These are phyloP conservation scores for Gymnoscelis rufifasciata DNA, from an alignment of 2,888 invertebrate species.

Conservation along the genomic window DNA sequence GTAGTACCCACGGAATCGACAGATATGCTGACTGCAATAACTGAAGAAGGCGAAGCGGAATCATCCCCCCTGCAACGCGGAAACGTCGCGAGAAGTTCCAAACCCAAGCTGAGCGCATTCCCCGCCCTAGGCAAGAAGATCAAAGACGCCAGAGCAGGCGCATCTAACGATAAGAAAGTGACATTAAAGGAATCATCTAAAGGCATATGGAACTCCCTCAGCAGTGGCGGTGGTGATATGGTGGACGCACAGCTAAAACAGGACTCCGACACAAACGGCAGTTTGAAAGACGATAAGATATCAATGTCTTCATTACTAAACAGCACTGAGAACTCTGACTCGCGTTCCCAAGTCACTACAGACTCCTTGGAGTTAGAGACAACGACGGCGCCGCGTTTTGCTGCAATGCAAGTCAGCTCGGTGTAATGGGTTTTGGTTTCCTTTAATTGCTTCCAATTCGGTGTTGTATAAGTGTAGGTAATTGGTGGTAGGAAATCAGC, in stretches of 20 bases:
- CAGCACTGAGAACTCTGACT: conserved; percentile 67
- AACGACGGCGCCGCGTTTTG: conserved; percentile 68
- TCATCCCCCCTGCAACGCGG: conserved; percentile 76
- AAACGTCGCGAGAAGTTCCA: conserved; percentile 70
- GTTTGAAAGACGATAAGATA: conserved; percentile 71
- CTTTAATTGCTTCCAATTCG: conserved; percentile 14
- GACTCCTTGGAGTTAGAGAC: conserved; percentile 74
- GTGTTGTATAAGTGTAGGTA: conserved; percentile 1
- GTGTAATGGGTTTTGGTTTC: conserved; percentile 40
- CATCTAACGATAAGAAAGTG: conserved; percentile 63
- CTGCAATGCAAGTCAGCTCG: conserved; percentile 81
- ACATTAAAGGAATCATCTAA: conserved; percentile 68
- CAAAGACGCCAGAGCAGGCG: conserved; percentile 64
- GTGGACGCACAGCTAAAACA: conserved; percentile 67
- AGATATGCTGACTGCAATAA: conserved; percentile 82
- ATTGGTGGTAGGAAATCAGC: conserved; percentile 7
- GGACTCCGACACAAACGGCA: conserved; percentile 66
- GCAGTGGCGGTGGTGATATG: conserved; percentile 71
- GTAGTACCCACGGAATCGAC: conserved; percentile 78
- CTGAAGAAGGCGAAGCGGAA: conserved; percentile 85
- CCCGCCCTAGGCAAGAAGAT: conserved; percentile 83
- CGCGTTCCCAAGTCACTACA: conserved; percentile 71
- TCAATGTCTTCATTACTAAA: conserved; percentile 62
- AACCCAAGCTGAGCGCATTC: conserved; percentile 81
- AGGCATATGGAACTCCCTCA: conserved; percentile 67